Base-by-base conservation (phyloP, 2,888 invertebrate genomes). In the Eristalis pertinax region DNA sequence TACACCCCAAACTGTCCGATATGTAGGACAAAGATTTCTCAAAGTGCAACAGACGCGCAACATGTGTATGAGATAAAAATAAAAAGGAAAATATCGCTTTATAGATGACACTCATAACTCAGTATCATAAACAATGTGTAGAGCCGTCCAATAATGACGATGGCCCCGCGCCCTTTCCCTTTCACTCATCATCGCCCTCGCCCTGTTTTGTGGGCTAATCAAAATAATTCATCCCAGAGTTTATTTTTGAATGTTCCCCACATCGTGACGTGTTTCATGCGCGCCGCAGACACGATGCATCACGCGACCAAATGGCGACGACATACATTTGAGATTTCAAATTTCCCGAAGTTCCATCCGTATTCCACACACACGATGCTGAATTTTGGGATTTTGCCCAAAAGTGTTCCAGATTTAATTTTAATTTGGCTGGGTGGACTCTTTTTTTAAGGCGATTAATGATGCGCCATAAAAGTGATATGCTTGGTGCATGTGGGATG, bases 271-370 rank as follows among this genome's bases (percentile, higher is more conserved):
- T 43, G 24, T 41, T 80, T 32, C 60, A 73, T 76, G 69, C 24
- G 63, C 58, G 62, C 29, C 26, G 50, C 32, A 38, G 56, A 35
- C 50, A 50, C 67, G 82, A 86, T 82, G 74, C 75, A 86, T 75
- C 78, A 75, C 63, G 56, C 87, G 72, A 84, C 83, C 73, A 83
- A 87, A 76, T 69, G 87, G 87, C 83, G 84, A 76, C 86, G 79
- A 83, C 86, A 87, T 63, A 79, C 69, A 83, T 83, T 79, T 79
- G 29, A 69, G 77, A 74, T 75, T 73, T 75, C 43, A 32, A 60
- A 68, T 65, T 69, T 72, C 29, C 62, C 58, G 67, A 62, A 19
- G 26, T 2, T 41, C 32, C 7, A 32, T 32, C 13, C 26, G n/a
- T 62, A 22, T 60, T 41, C 60, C 56, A 62, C 11, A 35, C 50